phyloP scores from a whole-genome alignment of 2,888 invertebrate species.

The Adelphocoris suturalis region DNA sequence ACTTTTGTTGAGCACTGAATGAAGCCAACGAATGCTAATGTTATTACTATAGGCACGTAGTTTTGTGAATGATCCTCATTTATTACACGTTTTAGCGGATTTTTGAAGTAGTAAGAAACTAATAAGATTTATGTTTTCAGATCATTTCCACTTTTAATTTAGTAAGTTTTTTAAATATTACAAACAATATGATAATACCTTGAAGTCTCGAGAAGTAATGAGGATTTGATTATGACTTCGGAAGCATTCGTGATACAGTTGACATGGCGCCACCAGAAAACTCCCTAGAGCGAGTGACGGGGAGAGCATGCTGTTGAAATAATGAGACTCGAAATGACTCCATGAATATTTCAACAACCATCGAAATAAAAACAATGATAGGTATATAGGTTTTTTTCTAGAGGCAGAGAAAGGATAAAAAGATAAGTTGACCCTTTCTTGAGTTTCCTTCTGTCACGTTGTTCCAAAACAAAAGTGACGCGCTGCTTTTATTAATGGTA shows the following conservation, averaged over 20 bases:
- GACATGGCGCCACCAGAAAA: slow-evolving; percentile 1
- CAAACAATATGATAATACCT: too few relatives aligned
- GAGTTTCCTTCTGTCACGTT: neutral
- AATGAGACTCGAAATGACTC: slow-evolving; percentile 17
- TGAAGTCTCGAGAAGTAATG: too few relatives aligned
- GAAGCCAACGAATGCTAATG: too few relatives aligned
- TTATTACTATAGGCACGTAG: too few relatives aligned
- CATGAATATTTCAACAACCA: slow-evolving; percentile 20
- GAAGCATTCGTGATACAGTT: neutral
- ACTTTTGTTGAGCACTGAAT: too few relatives aligned
- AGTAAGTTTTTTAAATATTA: too few relatives aligned
- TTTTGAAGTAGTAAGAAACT: too few relatives aligned
- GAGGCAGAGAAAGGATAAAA: neutral
- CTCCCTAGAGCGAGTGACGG: neutral
- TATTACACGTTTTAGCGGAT: too few relatives aligned
- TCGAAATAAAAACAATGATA: slow-evolving; percentile 23
- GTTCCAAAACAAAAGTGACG: neutral
- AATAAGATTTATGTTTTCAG: too few relatives aligned
- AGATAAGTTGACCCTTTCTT: neutral
- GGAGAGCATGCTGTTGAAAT: slow-evolving; percentile 9
- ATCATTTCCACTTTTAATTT: too few relatives aligned
- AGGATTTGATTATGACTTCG: neutral
- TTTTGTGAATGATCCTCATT: too few relatives aligned
- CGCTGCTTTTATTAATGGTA: neutral
- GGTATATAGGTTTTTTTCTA: neutral